A percentile compares a stretch with the other conserved stretches of the same genome.
Conservation (phyloP, 2,888 invertebrate genomes). For the Acanthococcus lagerstroemiae region DNA sequence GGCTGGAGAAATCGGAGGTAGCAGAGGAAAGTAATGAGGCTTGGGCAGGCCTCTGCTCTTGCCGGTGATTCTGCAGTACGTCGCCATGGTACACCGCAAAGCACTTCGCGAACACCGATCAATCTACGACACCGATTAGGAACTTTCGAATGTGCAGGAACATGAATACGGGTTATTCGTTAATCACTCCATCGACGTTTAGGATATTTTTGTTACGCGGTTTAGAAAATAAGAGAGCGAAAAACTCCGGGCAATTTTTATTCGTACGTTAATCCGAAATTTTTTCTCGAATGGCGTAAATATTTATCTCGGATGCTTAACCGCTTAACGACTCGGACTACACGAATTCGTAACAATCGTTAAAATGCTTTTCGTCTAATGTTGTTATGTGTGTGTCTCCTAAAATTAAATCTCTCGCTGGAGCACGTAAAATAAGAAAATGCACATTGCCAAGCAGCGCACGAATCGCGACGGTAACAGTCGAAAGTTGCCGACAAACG, state of each 20-base stretch:
- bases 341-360: neutral
- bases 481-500: slow-evolving; percentile 14
- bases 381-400: neutral
- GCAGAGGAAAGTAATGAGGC: slow-evolving; percentile 69
- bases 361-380: neutral
- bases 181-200: too few relatives aligned
- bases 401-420: slow-evolving; percentile 8
- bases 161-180: neutral
- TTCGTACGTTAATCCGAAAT: too few relatives aligned
- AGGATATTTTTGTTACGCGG: neutral
- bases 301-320: neutral
- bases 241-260: neutral
- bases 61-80: slow-evolving; percentile 72
- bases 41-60: slow-evolving; percentile 68
- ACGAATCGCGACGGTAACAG: slow-evolving; percentile 10
- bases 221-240: neutral
- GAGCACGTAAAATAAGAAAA: slow-evolving; percentile 17
- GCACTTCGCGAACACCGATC: neutral
- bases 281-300: neutral
- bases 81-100: slow-evolving; percentile 34
- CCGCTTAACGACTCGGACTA: neutral
- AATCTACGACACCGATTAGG: neutral
- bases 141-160: neutral
- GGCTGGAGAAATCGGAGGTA: slow-evolving; percentile 71
- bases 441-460: slow-evolving; percentile 8